Percentiles rank a stretch among this genome's conserved stretches.
phyloP scores from a whole-genome alignment of 2,113 vertebrate species.

The Pseudorectes ferrugineus region DNA sequence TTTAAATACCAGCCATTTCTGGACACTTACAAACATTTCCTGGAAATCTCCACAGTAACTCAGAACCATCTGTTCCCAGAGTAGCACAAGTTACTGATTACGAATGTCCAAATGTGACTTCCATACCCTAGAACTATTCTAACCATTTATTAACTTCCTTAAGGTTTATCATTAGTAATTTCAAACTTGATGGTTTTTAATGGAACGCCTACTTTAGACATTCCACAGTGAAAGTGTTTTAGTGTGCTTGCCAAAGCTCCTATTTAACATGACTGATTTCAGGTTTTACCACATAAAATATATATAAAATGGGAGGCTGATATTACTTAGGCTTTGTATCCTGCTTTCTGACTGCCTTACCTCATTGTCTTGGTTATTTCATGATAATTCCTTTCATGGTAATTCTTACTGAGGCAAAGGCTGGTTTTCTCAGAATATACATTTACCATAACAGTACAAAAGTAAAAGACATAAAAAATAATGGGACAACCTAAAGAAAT shows the following conservation, averaged over 20 bases:
- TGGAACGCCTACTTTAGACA: not conserved
- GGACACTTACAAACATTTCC: not conserved
- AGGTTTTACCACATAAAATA: not conserved
- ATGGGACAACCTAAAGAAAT: not conserved
- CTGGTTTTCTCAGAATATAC: not conserved
- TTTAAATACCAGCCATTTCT: not conserved
- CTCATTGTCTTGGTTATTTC: not conserved
- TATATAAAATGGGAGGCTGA: not conserved
- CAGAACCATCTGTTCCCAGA: not conserved
- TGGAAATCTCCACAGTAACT: not conserved
- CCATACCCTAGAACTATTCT: not conserved
- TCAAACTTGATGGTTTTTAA: not conserved
- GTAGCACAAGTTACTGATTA: not conserved
- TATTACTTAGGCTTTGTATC: not conserved
- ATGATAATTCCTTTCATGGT: not conserved
- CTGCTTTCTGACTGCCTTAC: not conserved
- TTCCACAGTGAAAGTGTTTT: not conserved
- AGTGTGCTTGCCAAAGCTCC: not conserved
- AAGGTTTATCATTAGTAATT: not conserved
- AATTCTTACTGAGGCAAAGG: not conserved
- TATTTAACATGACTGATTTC: not conserved
- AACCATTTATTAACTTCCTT: conserved; percentile 16
- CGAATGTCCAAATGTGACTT: not conserved
- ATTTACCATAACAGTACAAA: not conserved
- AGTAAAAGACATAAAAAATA: not conserved